Conservation (phyloP, 1,140 invertebrate species). For the Gryon sp. region DNA sequence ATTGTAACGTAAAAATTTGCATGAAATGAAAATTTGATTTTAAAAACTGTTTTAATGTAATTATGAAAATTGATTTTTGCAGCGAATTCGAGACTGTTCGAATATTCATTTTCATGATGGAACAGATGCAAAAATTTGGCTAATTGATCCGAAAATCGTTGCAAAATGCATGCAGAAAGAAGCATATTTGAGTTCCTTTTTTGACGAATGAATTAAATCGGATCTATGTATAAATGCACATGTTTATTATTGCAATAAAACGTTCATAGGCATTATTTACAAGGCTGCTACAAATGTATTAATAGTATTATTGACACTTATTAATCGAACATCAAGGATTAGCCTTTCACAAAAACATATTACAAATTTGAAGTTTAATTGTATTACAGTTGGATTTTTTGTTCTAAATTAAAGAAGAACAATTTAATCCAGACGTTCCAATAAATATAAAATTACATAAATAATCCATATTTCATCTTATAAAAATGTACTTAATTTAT, state of each 20-base stretch:
- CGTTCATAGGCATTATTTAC: conserved; percentile 25
- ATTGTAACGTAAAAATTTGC: not conserved
- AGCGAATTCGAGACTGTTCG: conserved; percentile 75
- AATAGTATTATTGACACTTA: too few species aligned
- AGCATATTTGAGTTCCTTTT: conserved; percentile 70
- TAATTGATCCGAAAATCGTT: conserved; percentile 67
- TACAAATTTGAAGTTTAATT: too few species aligned
- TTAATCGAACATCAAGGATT: too few species aligned
- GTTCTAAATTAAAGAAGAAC: too few species aligned
- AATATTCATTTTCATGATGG: conserved; percentile 71
- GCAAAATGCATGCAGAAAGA: conserved; percentile 68
- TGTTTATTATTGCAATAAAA: conserved; percentile 35
- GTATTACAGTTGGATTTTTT: too few species aligned
- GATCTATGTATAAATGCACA: conserved; percentile 6
- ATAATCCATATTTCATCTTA: not conserved
- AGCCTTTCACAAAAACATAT: too few species aligned
- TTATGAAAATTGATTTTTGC: conserved; percentile 17
- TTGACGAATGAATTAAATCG: conserved; percentile 58
- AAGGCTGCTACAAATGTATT: not conserved
- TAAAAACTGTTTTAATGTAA: not conserved
- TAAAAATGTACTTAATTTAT: too few species aligned
- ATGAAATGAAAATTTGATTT: too few species aligned
- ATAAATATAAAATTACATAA: conserved; percentile 7
- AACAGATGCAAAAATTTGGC: conserved; percentile 72
- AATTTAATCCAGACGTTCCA: not conserved